Base-by-base conservation (phyloP, 2,113 vertebrate species). In the Ptychochromis oligacanthus region DNA sequence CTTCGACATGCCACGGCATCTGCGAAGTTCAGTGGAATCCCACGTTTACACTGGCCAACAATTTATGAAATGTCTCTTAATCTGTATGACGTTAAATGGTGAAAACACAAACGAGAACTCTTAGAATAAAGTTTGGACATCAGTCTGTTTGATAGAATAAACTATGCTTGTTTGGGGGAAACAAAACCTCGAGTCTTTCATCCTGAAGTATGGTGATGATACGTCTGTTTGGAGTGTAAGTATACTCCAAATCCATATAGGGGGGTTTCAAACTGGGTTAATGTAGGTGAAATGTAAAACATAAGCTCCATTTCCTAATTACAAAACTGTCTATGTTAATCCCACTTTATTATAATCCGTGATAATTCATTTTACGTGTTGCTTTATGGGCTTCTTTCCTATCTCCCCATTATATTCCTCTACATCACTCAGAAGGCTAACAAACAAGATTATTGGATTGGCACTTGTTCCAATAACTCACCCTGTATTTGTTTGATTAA, bases 371-470 rank as follows among this genome's bases (percentile, higher is more conserved):
- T 56, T 77, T n/a, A 67, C 31, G 20, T 83, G 57, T 57, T 58
- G 49, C 58, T 67, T 58, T 52, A 78, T 11, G 28, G 57, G 38
- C 15, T 22, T 49, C 43, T 60, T 62, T 77, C 13, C 57, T 60
- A 61, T 62, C 36, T 83, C 26, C 34, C 40, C 38, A 77, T 88
- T 88, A 75, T 90, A 58, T 67, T 64, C 65, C 56, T 84, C 74
- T 80, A 55, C 64, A 70, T 78, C 70, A 82, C 79, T 79, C 82
- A 80, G 31, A 79, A 64, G 26, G 12, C 65, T 80, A 82, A 92
- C 89, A 90, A 90, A 92, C 88, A 85, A 64, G 85, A 88, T 94
- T 89, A 93, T 82, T 89, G 87, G 84, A 78, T 81, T 49, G 60
- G 60, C 76, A 84, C 79, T 75, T 85, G 78, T 88, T 88, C 4